Evolutionary conservation across 2,113 vertebrate genomes (phyloP).

Genomic region (Eidolon helvum): DNA sequence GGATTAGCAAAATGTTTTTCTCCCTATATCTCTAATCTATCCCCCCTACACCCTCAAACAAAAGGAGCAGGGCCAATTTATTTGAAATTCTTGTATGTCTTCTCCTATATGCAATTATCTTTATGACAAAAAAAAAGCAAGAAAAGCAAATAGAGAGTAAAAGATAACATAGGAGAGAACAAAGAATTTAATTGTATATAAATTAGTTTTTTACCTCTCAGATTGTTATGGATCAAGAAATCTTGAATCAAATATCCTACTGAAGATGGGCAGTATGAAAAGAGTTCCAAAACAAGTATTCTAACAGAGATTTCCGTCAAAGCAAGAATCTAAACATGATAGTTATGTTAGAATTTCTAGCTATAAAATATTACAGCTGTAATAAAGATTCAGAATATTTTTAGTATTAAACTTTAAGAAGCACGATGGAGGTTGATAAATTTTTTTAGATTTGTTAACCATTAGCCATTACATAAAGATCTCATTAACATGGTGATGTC

Average conservation of each 20-base stretch:
- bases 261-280: background rate
- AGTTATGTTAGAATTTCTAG: background rate
- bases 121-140: background rate
- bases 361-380: background rate
- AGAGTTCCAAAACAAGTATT: background rate
- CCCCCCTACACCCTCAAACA: background rate
- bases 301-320: background rate
- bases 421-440: background rate
- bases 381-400: conserved; percentile 2
- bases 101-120: background rate
- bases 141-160: background rate
- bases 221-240: background rate
- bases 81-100: background rate
- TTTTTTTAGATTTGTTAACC: background rate
- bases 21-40: background rate
- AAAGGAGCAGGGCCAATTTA: background rate
- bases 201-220: background rate
- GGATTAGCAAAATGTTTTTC: background rate
- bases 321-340: background rate
- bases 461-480: background rate
- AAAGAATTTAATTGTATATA: background rate
- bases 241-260: background rate
- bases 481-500: background rate
- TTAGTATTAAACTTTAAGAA: background rate
- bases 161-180: background rate